Conservation (phyloP, 2,797 vertebrate genomes). For the Parotocinclus haroldoi region DNA sequence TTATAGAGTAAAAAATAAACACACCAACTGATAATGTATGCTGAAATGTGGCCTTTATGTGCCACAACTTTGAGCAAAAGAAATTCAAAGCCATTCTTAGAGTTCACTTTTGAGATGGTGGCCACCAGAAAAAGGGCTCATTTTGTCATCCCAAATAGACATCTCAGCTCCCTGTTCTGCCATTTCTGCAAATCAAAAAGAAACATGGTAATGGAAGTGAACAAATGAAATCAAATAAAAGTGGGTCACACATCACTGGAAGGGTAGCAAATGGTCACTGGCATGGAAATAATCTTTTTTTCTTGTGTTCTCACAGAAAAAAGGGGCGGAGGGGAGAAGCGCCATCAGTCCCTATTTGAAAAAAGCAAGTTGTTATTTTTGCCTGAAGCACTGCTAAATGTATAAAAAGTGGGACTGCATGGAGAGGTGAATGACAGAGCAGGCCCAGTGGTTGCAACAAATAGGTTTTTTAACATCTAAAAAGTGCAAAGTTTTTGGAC, state of each 20-base stretch:
- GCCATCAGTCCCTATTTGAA: conserved; percentile 65
- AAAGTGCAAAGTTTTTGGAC: too few relatives aligned
- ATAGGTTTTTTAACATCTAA: conserved; percentile 41
- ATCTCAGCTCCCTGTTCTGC: conserved; percentile 55
- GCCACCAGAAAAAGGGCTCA: conserved; percentile 45
- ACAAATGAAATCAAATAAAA: conserved; percentile 80
- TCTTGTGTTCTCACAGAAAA: conserved; percentile 61
- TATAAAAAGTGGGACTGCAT: conserved; percentile 65
- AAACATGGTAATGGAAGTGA: conserved; percentile 75
- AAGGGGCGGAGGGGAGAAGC: conserved; percentile 45
- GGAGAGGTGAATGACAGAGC: conserved; percentile 66
- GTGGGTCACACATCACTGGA: conserved; percentile 81
- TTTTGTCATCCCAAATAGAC: conserved; percentile 63
- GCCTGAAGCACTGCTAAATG: conserved; percentile 71
- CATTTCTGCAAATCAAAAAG: conserved; percentile 69
- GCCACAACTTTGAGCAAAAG: too few relatives aligned
- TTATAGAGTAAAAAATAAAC: too few relatives aligned
- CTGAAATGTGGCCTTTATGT: too few relatives aligned
- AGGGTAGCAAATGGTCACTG: conserved; percentile 77
- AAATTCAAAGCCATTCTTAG: background rate
- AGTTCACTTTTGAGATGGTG: conserved; percentile 50
- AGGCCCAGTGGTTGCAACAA: conserved; percentile 71
- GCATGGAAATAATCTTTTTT: conserved; percentile 71
- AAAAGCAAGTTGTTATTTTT: conserved; percentile 72
- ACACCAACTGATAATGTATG: too few relatives aligned